These are phyloP conservation scores for Athalia rosae DNA, from an alignment of 2,888 invertebrate genomes.

Conservation along the genomic window DNA sequence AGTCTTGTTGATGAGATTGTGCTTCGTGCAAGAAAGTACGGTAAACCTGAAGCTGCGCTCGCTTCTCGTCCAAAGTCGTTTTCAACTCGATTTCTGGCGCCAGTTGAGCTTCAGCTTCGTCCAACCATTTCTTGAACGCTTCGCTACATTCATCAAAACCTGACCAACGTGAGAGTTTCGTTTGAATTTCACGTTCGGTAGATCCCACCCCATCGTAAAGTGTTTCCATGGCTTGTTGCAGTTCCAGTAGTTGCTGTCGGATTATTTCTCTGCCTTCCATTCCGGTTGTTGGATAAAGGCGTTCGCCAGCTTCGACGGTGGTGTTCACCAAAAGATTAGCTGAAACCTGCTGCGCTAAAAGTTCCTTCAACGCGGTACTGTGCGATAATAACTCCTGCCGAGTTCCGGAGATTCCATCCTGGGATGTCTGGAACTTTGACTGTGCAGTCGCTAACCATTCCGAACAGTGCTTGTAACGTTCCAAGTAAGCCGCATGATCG, in stretches of 20 bases:
- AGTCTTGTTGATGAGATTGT: conserved; percentile 88
- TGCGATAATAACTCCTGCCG: conserved; percentile 83
- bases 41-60: conserved; percentile 89
- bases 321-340: conserved; percentile 86
- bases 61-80: conserved; percentile 93
- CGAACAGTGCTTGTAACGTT: conserved; percentile 88
- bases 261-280: conserved; percentile 91
- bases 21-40: conserved; percentile 89
- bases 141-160: conserved; percentile 92
- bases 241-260: conserved; percentile 87
- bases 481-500: conserved; percentile 87
- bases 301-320: conserved; percentile 91
- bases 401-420: conserved; percentile 77
- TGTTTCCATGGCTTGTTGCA: conserved; percentile 88
- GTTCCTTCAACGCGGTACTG: conserved; percentile 82
- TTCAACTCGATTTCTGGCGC: conserved; percentile 87
- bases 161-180: conserved; percentile 90
- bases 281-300: conserved; percentile 89
- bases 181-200: conserved; percentile 87
- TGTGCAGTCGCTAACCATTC: conserved; percentile 88
- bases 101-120: conserved; percentile 83
- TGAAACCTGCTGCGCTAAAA: conserved; percentile 84
- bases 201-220: conserved; percentile 87
- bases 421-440: conserved; percentile 81
- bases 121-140: conserved; percentile 86